A percentile compares a stretch with the other conserved stretches of the same genome.
Conservation (phyloP, 2,797 vertebrate species). For the Coranthus polyacanthus region DNA sequence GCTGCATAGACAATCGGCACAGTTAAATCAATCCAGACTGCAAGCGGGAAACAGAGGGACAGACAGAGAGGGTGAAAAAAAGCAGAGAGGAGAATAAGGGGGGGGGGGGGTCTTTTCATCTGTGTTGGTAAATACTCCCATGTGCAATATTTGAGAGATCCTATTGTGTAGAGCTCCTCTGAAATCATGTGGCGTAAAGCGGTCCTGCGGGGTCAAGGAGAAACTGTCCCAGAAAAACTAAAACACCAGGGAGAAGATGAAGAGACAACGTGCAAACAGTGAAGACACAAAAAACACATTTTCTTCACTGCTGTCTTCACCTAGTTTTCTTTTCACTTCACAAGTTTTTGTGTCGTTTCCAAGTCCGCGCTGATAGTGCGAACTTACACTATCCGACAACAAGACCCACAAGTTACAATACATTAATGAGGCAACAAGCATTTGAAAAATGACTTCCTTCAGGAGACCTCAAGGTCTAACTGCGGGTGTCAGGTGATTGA, state of each 20-base stretch:
- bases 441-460: constrained; percentile 46
- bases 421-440: constrained; percentile 9
- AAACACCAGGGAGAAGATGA: constrained; percentile 17
- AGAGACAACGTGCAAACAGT: neutral
- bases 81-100: constrained; percentile 5
- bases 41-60: constrained; percentile 41
- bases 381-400: neutral
- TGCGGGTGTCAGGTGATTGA: constrained; percentile 53
- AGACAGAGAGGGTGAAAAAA: constrained; percentile 12
- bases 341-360: neutral
- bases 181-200: constrained; percentile 33
- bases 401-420: constrained; percentile 17
- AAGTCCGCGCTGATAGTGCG: no score
- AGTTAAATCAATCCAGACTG: constrained; percentile 78
- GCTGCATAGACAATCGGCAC: constrained; percentile 55
- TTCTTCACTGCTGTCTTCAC: no score
- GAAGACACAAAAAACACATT: no score
- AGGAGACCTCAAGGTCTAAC: constrained; percentile 36
- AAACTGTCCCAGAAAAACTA: constrained; percentile 39
- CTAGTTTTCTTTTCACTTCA: neutral
- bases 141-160: constrained; percentile 60
- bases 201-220: constrained; percentile 36
- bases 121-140: constrained; percentile 71
- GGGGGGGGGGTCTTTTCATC: constrained; percentile 53
- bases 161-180: constrained; percentile 55